A percentile compares a stretch with the other conserved stretches of the same genome.
phyloP scores from a whole-genome alignment of 2,113 vertebrate species.

The Piaya cayana region DNA sequence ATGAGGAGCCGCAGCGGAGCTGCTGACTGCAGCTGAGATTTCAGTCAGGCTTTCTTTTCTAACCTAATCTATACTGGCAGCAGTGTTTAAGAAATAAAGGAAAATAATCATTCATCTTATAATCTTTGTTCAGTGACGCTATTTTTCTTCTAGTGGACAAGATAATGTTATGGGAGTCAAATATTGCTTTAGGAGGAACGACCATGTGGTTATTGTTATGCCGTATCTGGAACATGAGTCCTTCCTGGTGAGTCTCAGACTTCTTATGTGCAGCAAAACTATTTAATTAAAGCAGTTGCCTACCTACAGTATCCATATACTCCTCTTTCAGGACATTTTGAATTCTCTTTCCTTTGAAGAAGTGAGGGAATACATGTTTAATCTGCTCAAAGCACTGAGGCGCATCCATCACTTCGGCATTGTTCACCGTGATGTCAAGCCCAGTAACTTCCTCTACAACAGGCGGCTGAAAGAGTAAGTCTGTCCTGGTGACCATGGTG shows the following conservation, averaged over 20 bases:
- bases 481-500: background rate
- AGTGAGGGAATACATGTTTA: slow-evolving; percentile 92
- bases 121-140: background rate
- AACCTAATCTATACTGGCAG: too few relatives aligned
- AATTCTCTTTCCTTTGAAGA: slow-evolving; percentile 89
- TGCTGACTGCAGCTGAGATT: background rate
- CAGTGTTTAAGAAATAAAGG: background rate
- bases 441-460: slow-evolving; percentile 90
- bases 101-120: background rate
- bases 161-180: slow-evolving; percentile 97
- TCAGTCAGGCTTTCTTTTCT: too few relatives aligned
- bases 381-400: slow-evolving; percentile 89
- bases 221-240: slow-evolving; percentile 94
- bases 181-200: slow-evolving; percentile 94
- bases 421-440: slow-evolving; percentile 97
- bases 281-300: slow-evolving; percentile 15
- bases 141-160: slow-evolving; percentile 83
- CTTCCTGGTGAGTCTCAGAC: slow-evolving; percentile 84
- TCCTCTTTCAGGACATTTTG: slow-evolving; percentile 87
- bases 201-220: slow-evolving; percentile 97
- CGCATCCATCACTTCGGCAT: slow-evolving; percentile 96
- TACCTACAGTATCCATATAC: slow-evolving; percentile 15
- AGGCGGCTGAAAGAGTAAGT: slow-evolving; percentile 86
- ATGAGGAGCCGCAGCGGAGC: background rate
- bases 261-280: background rate